Percentiles rank a stretch among this genome's conserved stretches.
Conservation (phyloP, 2,797 vertebrate species). For the Pteronotus mesoamericanus region DNA sequence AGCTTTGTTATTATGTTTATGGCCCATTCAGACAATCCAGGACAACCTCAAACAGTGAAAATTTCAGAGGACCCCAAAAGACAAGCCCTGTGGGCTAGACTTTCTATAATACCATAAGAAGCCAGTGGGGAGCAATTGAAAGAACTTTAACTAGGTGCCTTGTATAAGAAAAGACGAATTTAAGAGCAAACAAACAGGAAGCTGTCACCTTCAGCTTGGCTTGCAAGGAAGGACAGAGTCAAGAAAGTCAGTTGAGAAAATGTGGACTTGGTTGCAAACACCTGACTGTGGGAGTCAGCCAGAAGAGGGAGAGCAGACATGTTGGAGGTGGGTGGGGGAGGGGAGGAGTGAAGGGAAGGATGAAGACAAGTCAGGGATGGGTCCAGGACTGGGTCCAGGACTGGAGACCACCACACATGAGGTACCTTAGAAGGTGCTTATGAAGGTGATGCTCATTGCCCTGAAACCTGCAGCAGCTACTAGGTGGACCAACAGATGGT, state of each 20-base stretch:
- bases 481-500: accelerated
- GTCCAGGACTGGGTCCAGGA: no score
- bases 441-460: background rate
- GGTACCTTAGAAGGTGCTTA: no score
- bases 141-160: background rate
- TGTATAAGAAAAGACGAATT: background rate
- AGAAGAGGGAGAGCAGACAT: accelerated
- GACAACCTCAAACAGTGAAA: accelerated
- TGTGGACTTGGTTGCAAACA: background rate
- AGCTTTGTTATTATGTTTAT: background rate
- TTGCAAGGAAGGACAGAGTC: background rate
- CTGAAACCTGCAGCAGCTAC: background rate
- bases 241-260: background rate
- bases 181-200: background rate
- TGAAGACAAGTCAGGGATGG: background rate
- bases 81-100: no score
- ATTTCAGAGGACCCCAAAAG: background rate
- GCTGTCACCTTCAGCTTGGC: background rate
- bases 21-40: no score
- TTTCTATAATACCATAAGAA: accelerated
- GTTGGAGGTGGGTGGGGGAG: accelerated
- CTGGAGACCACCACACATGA: background rate
- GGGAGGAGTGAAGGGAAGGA: background rate
- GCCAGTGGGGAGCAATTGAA: accelerated
- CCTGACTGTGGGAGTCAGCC: background rate